Base-by-base conservation (phyloP, 2,797 vertebrate genomes). In the Sternotherus odoratus region DNA sequence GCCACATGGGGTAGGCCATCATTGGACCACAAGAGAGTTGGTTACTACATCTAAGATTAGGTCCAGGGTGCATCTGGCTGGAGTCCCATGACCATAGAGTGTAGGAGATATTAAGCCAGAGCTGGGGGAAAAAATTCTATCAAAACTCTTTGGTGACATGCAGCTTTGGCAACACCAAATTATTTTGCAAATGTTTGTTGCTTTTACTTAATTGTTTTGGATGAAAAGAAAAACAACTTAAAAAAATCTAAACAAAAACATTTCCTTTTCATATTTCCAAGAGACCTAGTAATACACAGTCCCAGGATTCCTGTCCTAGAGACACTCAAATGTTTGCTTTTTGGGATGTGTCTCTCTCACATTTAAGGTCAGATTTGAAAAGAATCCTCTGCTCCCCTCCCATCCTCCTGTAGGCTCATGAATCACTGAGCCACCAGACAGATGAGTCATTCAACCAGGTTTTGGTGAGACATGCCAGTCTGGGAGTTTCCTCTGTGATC, bases 341-440 rank as follows among this genome's bases (percentile, higher is more conserved):
- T 93, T 77, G 92, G 89, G 86, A 96, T 96, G 95, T 94, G 91
- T 96, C 96, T 95, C 96, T 94, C 86, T 92, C 19, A 5, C 94
- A 94, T 96, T 96, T 91, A 91, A 94, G 86, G 88, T 28, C 79
- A 90, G 93, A 92, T 93, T 86, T 97, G 95, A 97, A 97, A 95
- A 95, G 96, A 88, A 75, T 82, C 91, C 0, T 0, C 88, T 86
- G 95, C 93, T 92, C 95, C 95, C 96, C 96, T 97, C 95, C 96
- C 96, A 97, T 96, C 96, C 92, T 97, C 92, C 95, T 97, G 95
- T 94, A 96, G 88, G 93, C 86, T 94, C 93, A 97, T 97, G 96
- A 97, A 97, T 97, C 96, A 95, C 94, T 46, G 95, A 96, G 95
- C 95, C 79, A 89, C 95, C 95, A 97, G 96, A 97, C 94, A 2